Conservation (phyloP, 2,888 invertebrate species). For the Hirtodrosophila histrioides region DNA sequence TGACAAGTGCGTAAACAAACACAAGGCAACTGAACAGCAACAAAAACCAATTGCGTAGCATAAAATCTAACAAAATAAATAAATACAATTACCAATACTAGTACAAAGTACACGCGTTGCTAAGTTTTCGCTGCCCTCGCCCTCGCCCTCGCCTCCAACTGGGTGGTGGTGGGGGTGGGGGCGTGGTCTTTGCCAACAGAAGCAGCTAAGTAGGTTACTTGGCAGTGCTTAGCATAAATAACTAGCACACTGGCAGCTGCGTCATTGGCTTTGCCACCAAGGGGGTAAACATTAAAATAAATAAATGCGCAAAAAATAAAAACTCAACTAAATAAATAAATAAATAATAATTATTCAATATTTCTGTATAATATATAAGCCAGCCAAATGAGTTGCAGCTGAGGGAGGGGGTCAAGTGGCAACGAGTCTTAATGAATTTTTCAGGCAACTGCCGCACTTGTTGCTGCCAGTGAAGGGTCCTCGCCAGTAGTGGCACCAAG, state of each 20-base stretch:
- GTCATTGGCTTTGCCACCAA: constrained; percentile 56
- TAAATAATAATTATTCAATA: constrained; percentile 15
- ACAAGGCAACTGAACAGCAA: constrained; percentile 30
- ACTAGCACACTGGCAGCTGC: constrained; percentile 63
- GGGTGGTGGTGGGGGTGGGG: constrained; percentile 2
- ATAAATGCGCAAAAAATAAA: constrained; percentile 34
- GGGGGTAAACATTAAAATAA: constrained; percentile 37
- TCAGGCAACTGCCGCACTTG: constrained; percentile 21
- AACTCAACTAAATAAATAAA: constrained; percentile 36
- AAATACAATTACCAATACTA: constrained; percentile 52
- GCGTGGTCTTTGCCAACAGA: constrained; percentile 31
- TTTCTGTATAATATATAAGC: constrained; percentile 1
- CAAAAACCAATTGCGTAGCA: constrained; percentile 14
- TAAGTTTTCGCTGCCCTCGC: constrained; percentile 55
- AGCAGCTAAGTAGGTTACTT: constrained; percentile 69
- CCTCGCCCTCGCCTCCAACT: neutral
- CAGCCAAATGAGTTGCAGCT: constrained; percentile 29
- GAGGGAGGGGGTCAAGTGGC: constrained; percentile 25
- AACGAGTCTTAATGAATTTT: constrained; percentile 21
- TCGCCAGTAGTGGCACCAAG: constrained; percentile 4
- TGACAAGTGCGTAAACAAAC: constrained; percentile 55
- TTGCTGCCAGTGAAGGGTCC: constrained; percentile 17
- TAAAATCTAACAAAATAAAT: constrained; percentile 21
- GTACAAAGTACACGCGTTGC: constrained; percentile 58
- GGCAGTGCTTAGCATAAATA: constrained; percentile 74